Evolutionary conservation across 2,113 vertebrate species (phyloP).

Genomic region (Maccullochella peelii): DNA sequence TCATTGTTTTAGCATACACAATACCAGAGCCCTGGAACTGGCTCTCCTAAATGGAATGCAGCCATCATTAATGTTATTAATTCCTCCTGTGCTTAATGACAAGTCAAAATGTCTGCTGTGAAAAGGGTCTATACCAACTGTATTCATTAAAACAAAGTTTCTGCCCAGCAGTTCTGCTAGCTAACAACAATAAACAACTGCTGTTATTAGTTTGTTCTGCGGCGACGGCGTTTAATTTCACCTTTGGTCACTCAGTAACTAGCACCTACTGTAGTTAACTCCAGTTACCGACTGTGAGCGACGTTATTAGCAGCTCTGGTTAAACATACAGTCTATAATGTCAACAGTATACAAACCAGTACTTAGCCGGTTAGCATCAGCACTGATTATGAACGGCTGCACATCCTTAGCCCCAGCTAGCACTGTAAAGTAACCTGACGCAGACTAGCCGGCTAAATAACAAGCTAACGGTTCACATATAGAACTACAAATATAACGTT

Average conservation of each 20-base stretch:
- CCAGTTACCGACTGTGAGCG: not conserved
- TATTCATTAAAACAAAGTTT: no score
- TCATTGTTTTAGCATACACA: no score
- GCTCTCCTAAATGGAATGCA: no score
- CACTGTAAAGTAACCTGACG: not conserved
- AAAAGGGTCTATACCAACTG: no score
- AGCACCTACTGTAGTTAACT: not conserved
- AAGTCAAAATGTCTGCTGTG: no score
- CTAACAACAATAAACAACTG: not conserved
- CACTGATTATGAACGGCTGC: conserved; percentile 1
- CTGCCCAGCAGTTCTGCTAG: not conserved
- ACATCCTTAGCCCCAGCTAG: conserved; percentile 39
- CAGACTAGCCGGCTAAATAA: not conserved
- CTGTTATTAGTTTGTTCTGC: not conserved
- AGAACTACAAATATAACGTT: no score
- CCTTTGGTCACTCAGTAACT: not conserved
- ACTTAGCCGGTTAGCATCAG: conserved; percentile 59
- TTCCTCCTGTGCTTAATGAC: no score
- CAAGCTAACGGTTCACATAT: accelerated
- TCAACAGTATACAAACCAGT: conserved; percentile 24
- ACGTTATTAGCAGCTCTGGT: not conserved
- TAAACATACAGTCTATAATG: no score
- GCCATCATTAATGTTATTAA: no score
- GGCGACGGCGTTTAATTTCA: not conserved
- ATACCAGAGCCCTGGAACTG: no score